These are phyloP conservation scores for Palaemon carinicauda DNA, from an alignment of 1,140 invertebrate genomes.

Conservation along the genomic window DNA sequence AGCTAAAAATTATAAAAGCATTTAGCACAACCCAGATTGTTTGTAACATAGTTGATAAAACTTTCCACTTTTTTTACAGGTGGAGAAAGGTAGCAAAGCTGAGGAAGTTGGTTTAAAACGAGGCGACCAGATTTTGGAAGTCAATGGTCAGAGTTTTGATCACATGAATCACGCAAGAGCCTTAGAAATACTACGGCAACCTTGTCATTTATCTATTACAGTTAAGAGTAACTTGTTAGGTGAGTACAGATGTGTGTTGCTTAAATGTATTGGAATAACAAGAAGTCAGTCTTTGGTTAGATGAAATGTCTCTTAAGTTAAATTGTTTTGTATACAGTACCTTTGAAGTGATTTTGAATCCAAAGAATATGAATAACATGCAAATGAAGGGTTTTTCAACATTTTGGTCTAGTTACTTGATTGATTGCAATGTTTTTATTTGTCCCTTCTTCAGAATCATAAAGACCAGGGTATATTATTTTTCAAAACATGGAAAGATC, in stretches of 20 bases:
- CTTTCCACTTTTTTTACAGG: no score
- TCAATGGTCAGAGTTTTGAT: slow-evolving; percentile 95
- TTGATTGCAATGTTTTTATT: no score
- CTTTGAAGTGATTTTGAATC: no score
- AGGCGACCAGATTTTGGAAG: slow-evolving; percentile 97
- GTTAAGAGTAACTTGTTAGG: slow-evolving; percentile 95
- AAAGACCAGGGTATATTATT: no score
- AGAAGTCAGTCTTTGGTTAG: background rate
- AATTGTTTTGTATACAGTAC: no score
- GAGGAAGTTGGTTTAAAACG: slow-evolving; percentile 95
- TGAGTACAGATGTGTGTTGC: slow-evolving; percentile 60
- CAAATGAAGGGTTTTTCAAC: no score
- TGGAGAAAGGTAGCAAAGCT: slow-evolving; percentile 91
- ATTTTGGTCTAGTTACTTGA: no score
- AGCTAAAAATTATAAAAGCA: background rate
- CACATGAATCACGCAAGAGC: slow-evolving; percentile 89
- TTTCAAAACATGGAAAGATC: no score
- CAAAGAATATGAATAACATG: no score
- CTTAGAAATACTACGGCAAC: slow-evolving; percentile 89
- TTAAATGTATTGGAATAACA: background rate
- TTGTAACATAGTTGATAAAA: no score
- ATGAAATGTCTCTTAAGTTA: background rate
- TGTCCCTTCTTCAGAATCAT: no score
- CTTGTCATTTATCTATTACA: slow-evolving; percentile 94
- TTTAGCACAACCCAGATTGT: no score